Percentiles rank a stretch among this genome's conserved stretches.
Evolutionary conservation across 1,140 invertebrate species (phyloP).

Genomic region (Phymorhynchus buccinoides): DNA sequence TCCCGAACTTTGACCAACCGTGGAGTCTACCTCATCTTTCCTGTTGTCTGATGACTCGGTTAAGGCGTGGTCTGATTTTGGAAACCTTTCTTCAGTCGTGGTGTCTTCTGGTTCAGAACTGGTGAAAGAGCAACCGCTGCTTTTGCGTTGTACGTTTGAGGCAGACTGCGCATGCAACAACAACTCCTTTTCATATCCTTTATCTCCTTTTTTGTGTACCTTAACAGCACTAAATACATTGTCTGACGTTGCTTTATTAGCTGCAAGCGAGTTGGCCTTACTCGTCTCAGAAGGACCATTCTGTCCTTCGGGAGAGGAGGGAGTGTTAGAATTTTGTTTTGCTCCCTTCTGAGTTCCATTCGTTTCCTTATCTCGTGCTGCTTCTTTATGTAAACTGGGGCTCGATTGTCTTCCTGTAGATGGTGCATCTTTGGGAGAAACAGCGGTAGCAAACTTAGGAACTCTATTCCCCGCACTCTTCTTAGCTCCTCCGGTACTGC

Average conservation of each 20-base stretch:
- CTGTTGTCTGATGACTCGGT: not conserved
- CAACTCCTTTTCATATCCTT: not conserved
- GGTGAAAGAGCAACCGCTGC: constrained; percentile 36
- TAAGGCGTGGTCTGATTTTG: not conserved
- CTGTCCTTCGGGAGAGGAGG: not conserved
- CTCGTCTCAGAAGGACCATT: not conserved
- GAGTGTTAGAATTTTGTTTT: not conserved
- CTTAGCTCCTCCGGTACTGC: not conserved
- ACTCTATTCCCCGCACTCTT: not conserved
- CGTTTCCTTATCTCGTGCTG: not conserved
- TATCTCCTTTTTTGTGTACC: not conserved
- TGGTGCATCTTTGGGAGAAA: too few species aligned
- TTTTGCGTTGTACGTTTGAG: not conserved
- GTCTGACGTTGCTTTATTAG: not conserved
- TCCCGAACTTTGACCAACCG: constrained; percentile 11
- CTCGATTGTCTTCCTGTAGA: not conserved
- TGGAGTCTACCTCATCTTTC: constrained; percentile 12
- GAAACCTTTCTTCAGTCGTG: not conserved
- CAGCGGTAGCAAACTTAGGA: not conserved
- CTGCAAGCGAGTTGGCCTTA: not conserved
- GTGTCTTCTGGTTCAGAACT: constrained; percentile 26
- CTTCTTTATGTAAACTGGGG: not conserved
- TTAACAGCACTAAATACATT: not conserved
- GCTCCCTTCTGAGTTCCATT: not conserved
- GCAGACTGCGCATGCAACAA: not conserved